Base-by-base conservation (phyloP, 1,140 invertebrate species). In the Drosophila seguyi region DNA sequence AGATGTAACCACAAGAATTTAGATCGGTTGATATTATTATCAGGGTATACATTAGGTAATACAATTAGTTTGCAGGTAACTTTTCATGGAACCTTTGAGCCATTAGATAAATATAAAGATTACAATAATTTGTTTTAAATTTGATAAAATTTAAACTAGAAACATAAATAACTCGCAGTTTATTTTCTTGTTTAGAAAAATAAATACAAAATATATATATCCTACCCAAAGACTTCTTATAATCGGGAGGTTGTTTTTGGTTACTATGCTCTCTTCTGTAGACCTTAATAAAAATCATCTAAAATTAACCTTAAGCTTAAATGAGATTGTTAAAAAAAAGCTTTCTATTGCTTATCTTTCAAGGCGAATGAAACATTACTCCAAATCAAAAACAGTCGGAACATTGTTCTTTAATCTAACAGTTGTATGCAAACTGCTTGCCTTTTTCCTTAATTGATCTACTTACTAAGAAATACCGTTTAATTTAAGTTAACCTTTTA, bases 311-410 rank as follows among this genome's bases (percentile, higher is more conserved):
- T n/a, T 18, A 29, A 48, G 47, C 47, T 48, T 29, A 0, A 14
- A 4, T 7, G 6, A 34, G 50, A 52, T 7, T 52, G 18, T 5
- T 18, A 16, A 14, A 52, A 52, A 20, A 52, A 52, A 52, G 29
- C 50, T 52, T 34, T 34, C 3, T 14, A 31, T 18, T 34, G 13
- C 50, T 53, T 53, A 53, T 53, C 50, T 22, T 22, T 22, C 13
- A 18, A 14, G 14, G 29, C 29, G 14, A 20, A 34, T 34, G 20
- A 34, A 36, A 16, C 18, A 53, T 22, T 36, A 22, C 7, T 10
- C 7, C 13, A 36, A 53, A 53, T 2, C 31, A 34, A 34, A 31
- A 34, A 36, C 50, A 53, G 31, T 53, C 50, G 1, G 13, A 53
- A 16, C 18, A 36, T 22, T 36, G 31, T 16, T 20, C 50, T 53